Base-by-base conservation (phyloP, 2,113 vertebrate species). In the Electrona antarctica region DNA sequence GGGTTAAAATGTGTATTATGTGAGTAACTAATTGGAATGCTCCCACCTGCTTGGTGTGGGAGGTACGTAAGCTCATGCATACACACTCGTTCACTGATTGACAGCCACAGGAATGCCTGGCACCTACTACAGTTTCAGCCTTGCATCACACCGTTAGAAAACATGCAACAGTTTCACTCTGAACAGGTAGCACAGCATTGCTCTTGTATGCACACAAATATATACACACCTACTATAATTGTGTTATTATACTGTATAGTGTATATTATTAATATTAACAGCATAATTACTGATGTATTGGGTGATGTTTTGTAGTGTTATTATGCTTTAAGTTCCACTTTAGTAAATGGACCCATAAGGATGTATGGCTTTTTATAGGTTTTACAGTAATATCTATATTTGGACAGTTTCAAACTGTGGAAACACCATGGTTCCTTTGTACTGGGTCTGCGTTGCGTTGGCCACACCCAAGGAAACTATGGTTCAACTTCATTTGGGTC, bases 61-160 rank as follows among this genome's bases (percentile, higher is more conserved):
- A 41, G 33, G 33, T 41, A 21, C 2, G 21, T 21, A 41, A 41
- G 5, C 33, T 10, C 47, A 61, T 62, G 47, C 8, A 14, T 51
- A 58, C 12, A 55, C 57, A 21, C 9, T 13, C 11, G 29, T 21
- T 15, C 15, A 8, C 6, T 65, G 63, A 77, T 3, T 77, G 80
- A 73, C 69, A 71, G 41, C 29, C 29, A 52, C 14, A 73, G 15
- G 47, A 70, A 46, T 11, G 8, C n/a, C 48, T 21, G 60, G 7
- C 7, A 5, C 13, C 46, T 12, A 7, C 59, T 21, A 28, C 0
- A 1, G 28, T 84, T 89, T 89, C 75, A 63, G 11, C 55, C 52
- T 84, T 13, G 61, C 68, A 33, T 89, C 82, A 80, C 51, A 80
- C 51, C 7, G 29, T 47, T 8, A 1, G 57, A 59, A 48, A 71